phyloP scores from a whole-genome alignment of 2,797 vertebrate species.

The Syndactyla subalaris region DNA sequence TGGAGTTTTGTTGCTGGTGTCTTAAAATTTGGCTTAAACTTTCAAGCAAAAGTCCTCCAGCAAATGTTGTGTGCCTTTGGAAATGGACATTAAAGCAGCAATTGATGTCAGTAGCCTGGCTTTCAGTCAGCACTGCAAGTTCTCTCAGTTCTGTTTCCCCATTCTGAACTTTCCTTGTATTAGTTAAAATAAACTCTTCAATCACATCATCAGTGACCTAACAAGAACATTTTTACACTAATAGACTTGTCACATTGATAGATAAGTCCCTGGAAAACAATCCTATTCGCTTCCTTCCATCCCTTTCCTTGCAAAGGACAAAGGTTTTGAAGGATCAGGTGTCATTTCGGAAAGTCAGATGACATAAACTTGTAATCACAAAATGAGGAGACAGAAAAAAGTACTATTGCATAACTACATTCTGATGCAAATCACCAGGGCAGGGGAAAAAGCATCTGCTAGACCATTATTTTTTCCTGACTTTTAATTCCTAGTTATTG shows the following conservation, averaged over 20 bases:
- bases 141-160: neutral
- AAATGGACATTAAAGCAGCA: neutral
- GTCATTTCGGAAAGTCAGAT: neutral
- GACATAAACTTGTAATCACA: neutral
- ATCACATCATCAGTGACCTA: neutral
- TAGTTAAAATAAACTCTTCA: neutral
- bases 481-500: constrained; percentile 35
- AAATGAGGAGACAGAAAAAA: neutral
- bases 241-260: neutral
- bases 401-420: neutral
- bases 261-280: neutral
- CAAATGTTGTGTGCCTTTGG: neutral
- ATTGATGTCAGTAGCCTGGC: neutral
- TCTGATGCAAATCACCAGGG: neutral
- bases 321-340: neutral
- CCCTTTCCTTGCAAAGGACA: neutral
- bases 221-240: neutral
- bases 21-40: neutral
- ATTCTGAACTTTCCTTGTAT: neutral
- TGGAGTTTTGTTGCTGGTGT: neutral
- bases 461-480: neutral
- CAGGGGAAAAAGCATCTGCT: neutral
- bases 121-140: neutral
- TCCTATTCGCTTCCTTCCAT: neutral
- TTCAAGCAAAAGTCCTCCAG: neutral